phyloP scores from a whole-genome alignment of 2,888 invertebrate genomes.

The Anodontia alba region DNA sequence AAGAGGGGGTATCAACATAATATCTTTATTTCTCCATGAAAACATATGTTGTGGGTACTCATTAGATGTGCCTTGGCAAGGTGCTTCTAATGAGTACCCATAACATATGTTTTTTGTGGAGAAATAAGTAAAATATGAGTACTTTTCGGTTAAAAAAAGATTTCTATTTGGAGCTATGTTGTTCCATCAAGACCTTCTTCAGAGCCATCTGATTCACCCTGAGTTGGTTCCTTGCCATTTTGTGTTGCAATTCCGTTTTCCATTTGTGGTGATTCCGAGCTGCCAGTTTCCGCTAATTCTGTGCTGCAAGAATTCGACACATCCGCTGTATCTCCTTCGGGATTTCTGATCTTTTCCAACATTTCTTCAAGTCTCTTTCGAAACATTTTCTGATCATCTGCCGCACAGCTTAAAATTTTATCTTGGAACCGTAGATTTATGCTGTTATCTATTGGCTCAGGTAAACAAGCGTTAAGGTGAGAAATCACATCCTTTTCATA shows the following conservation, averaged over 20 bases:
- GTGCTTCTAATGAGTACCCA: no score
- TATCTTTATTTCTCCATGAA: no score
- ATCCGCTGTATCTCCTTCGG: not conserved
- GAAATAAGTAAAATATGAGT: no score
- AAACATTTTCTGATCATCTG: conserved; percentile 85
- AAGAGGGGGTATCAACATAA: no score
- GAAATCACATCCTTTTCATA: conserved; percentile 70
- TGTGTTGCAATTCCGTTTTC: not conserved
- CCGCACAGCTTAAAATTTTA: conserved; percentile 84
- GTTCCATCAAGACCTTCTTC: not conserved
- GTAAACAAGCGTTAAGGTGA: conserved; percentile 84
- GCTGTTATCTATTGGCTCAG: conserved; percentile 82
- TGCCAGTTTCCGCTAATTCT: not conserved
- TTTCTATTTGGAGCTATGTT: no score
- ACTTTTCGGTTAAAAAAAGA: no score
- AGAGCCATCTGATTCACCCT: not conserved
- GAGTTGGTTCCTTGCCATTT: not conserved
- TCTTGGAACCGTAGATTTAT: conserved; percentile 84
- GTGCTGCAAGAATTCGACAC: not conserved
- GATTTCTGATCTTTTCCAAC: not conserved
- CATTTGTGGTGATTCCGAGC: not conserved
- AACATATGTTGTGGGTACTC: no score
- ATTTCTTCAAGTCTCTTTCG: conserved; percentile 61
- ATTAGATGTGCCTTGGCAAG: no score
- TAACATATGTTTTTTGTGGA: no score